A percentile compares a stretch with the other conserved stretches of the same genome.
Evolutionary conservation across 2,888 invertebrate genomes (phyloP).

Genomic region (Tuta absoluta): DNA sequence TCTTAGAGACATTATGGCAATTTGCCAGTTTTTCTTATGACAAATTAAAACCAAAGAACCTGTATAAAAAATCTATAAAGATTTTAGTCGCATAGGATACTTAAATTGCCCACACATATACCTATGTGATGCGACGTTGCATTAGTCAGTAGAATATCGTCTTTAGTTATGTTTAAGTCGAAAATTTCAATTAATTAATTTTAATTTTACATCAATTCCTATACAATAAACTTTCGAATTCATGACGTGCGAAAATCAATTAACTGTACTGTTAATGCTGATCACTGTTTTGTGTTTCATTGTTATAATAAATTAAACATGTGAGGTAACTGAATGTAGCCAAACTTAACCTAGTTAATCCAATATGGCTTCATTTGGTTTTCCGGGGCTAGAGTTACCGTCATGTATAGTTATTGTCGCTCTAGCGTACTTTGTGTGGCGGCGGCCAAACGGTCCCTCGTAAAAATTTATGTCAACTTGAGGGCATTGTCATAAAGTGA

Average conservation of each 20-base stretch:
- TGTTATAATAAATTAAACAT: neutral
- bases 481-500: slow-evolving; percentile 24
- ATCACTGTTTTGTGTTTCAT: neutral
- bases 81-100: too few relatives aligned
- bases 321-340: neutral
- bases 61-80: too few relatives aligned
- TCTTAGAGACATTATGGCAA: too few relatives aligned
- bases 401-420: slow-evolving; percentile 53
- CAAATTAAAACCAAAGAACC: too few relatives aligned
- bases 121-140: too few relatives aligned
- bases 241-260: neutral
- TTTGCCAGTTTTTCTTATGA: too few relatives aligned
- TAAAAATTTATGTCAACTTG: slow-evolving; percentile 53
- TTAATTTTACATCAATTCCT: neutral
- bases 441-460: slow-evolving; percentile 42
- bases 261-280: neutral
- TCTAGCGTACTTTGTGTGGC: slow-evolving; percentile 42
- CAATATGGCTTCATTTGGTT: slow-evolving; percentile 15
- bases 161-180: too few relatives aligned
- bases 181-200: neutral
- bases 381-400: slow-evolving; percentile 35
- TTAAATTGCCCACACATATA: too few relatives aligned
- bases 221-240: neutral
- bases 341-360: slow-evolving; percentile 9
- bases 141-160: too few relatives aligned